phyloP scores from a whole-genome alignment of 2,797 vertebrate species.

The Iguana delicatissima region DNA sequence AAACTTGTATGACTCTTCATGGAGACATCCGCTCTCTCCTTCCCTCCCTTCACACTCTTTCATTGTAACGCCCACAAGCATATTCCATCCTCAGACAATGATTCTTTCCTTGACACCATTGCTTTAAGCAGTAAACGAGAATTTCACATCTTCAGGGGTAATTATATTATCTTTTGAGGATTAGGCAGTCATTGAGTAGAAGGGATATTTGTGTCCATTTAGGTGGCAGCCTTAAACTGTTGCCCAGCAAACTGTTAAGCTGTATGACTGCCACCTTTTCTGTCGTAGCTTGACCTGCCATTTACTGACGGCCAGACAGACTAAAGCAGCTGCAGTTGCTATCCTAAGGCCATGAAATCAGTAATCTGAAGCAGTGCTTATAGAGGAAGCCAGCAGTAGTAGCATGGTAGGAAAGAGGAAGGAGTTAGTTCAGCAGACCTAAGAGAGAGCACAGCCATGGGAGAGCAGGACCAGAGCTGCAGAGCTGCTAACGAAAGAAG shows the following conservation, averaged over 20 bases:
- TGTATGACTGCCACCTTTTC: not conserved
- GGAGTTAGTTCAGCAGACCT: not conserved
- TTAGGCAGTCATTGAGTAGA: not conserved
- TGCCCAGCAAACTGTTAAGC: not conserved
- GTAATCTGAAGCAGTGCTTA: not conserved
- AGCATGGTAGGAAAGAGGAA: not conserved
- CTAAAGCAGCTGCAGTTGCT: not conserved
- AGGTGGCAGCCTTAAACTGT: not conserved
- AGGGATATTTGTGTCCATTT: not conserved
- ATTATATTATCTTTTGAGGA: constrained; percentile 1
- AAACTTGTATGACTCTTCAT: not conserved
- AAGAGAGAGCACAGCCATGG: not conserved
- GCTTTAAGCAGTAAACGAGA: not conserved
- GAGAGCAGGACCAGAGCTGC: not conserved
- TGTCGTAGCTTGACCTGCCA: not conserved
- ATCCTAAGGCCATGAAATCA: not conserved
- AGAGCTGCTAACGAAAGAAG: not conserved
- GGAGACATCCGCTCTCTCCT: not conserved
- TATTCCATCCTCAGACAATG: not conserved
- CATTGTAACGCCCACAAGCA: not conserved
- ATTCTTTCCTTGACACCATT: not conserved
- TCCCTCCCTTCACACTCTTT: not conserved
- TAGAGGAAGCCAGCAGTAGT: not conserved
- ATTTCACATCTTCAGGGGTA: not conserved
- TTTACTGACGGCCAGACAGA: not conserved